Conservation (phyloP, 2,113 vertebrate species). For the human (Homo sapiens) region GRCh38 chr12:105861001-105861500, state of each 20-base stretch:
- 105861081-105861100: background rate
- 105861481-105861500: background rate
- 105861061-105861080: rapidly evolving
- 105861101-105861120: background rate
- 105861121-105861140: background rate
- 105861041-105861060: background rate
- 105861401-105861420: slow-evolving; percentile 43
- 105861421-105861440: background rate
- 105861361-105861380: background rate
- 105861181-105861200: rapidly evolving
- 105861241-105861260: background rate
- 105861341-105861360: background rate
- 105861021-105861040: background rate
- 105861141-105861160: background rate
- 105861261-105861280: background rate
- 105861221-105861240: background rate
- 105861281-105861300: background rate
- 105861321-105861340: background rate
- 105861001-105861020: background rate
- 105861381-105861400: background rate
- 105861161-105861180: background rate
- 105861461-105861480: background rate
- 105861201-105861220: background rate
- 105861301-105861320: background rate
- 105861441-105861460: background rate